These are phyloP conservation scores for Passer montanus DNA, from an alignment of 2,113 vertebrate species.

Conservation along the genomic window DNA sequence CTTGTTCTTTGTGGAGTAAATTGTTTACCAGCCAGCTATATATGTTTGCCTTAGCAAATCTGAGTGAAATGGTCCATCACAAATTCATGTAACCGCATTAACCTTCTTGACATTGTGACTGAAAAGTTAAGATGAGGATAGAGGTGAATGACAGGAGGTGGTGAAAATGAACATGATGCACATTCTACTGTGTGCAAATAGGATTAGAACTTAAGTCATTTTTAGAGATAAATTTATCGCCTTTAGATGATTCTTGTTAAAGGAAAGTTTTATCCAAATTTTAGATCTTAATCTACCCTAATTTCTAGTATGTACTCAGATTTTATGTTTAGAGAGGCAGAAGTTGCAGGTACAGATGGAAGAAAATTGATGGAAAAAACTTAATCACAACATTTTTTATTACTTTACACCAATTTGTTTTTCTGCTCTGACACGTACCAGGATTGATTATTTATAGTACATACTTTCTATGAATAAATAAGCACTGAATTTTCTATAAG, in stretches of 20 bases:
- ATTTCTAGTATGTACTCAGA: neutral
- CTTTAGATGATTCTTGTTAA: neutral
- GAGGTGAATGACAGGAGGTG: neutral
- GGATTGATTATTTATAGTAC: slow-evolving; percentile 18
- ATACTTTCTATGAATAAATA: slow-evolving; percentile 33
- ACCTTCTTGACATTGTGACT: slow-evolving; percentile 11
- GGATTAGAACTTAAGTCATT: neutral
- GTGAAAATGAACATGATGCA: neutral
- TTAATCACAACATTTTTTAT: neutral
- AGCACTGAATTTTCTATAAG: neutral
- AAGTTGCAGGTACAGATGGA: neutral
- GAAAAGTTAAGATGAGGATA: neutral
- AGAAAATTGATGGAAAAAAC: neutral
- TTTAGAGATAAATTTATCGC: neutral
- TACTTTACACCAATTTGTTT: neutral
- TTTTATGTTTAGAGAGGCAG: neutral
- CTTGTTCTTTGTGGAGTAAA: slow-evolving; percentile 4
- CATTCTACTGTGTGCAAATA: neutral
- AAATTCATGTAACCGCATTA: slow-evolving; percentile 48
- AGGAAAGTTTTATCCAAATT: neutral
- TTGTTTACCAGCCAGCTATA: slow-evolving; percentile 15
- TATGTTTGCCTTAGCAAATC: neutral
- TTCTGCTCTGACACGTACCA: neutral
- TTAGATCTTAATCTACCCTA: neutral
- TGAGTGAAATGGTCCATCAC: slow-evolving; percentile 21